phyloP scores from a whole-genome alignment of 1,140 invertebrate species.

The Mylabris phalerata region DNA sequence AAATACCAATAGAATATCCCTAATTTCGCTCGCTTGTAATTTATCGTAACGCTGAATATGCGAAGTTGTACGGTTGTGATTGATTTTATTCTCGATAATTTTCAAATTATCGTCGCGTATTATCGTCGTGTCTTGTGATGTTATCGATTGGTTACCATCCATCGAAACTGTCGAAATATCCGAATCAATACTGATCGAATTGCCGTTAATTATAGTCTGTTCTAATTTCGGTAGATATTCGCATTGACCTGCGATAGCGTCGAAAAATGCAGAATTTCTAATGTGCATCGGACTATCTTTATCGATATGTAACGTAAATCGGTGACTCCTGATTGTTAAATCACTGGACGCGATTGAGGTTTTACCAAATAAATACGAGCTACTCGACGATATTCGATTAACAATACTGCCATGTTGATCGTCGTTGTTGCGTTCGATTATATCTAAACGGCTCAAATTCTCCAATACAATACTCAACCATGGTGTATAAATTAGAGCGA shows the following conservation, averaged over 20 bases:
- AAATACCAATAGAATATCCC: constrained; percentile 84
- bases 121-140: constrained; percentile 57
- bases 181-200: constrained; percentile 55
- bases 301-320: constrained; percentile 50
- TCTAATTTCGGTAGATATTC: constrained; percentile 19
- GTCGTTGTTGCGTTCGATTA: constrained; percentile 33
- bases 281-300: constrained; percentile 54
- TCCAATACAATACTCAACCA: constrained; percentile 81
- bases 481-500: constrained; percentile 85
- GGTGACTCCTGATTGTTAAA: constrained; percentile 32
- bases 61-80: constrained; percentile 48
- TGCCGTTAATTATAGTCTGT: constrained; percentile 44
- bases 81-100: constrained; percentile 30
- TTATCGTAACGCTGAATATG: constrained; percentile 62
- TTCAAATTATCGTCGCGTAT: constrained; percentile 41
- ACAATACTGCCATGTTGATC: constrained; percentile 39
- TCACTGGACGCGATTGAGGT: constrained; percentile 33
- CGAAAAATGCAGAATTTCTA: constrained; percentile 67
- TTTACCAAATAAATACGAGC: constrained; percentile 33
- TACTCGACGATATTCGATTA: constrained; percentile 47
- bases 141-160: constrained; percentile 49
- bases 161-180: constrained; percentile 52
- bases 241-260: constrained; percentile 70
- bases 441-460: constrained; percentile 60
- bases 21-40: constrained; percentile 66